Evolutionary conservation across 2,797 vertebrate genomes (phyloP), one percentile per base, ranked within the genome.

Genomic region (Stomatorhinus walkeri): DNA sequence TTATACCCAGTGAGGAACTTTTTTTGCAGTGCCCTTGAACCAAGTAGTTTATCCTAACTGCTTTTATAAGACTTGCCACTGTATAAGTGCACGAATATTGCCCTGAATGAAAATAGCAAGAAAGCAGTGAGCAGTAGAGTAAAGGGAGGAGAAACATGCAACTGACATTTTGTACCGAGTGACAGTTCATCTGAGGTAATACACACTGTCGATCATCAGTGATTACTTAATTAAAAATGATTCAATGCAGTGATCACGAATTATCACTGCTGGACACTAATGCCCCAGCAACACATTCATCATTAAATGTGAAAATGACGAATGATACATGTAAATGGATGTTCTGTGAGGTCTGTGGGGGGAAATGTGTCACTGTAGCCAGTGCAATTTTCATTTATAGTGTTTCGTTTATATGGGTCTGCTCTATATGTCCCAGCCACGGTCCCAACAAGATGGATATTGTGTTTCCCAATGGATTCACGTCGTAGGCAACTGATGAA

Each of bases 121-220:
- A 7, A 46, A 79, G 72, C 40, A 46, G 40, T 46, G 76, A 81
- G 40, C 19, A 36, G 68, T 76, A 76, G 4, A 36, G 68, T 36
- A 40, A 76, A 40, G 32, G 68, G 14, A 81, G 5, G 40, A 46
- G 76, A 81, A 81, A 43, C 76, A 3, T 19, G 46, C 36, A n/a
- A 19, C 36, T 79, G 72, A 46, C 6, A 43, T 46, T 81, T 81
- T 46, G 16, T 81, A 81, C 32, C 1, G 40, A 22, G 76, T 46
- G 76, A 81, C 76, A 81, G 76, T 81, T 81, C 40, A 81, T 81
- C 10, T 81, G 19, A 81, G 76, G 76, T 46, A 81, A 81, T 81
- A 10, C 40, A 43, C 40, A 43, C 40, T 46, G 76, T 81, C 40
- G 22, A 43, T 46, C 76, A 22, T 9, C 40, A 9, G 76, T 81